Percentiles rank a stretch among this genome's conserved stretches.
Conservation (phyloP, 23 tunicate genomes). For the Trididemnum nubilum region DNA sequence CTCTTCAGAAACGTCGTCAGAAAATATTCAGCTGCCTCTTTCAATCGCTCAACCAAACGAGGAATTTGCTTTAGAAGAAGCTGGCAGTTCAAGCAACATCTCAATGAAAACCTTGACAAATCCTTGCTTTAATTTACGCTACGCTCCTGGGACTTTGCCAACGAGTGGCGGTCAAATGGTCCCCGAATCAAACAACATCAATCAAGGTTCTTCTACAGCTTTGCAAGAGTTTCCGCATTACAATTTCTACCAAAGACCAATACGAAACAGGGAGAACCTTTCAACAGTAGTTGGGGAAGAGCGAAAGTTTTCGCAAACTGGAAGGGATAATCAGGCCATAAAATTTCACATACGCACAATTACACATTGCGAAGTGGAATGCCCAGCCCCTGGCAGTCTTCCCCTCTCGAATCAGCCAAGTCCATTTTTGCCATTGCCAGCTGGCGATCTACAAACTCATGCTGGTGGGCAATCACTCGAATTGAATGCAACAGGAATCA, state of each 20-base stretch:
- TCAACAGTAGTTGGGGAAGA: not conserved
- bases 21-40: no score
- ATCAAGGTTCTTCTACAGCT: not conserved
- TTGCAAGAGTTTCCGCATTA: no score
- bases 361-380: constrained; percentile 54
- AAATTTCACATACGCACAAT: constrained; percentile 56
- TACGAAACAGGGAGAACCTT: no score
- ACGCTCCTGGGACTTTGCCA: no score
- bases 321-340: constrained; percentile 13
- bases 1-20: no score
- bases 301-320: not conserved
- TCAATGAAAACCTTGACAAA: no score
- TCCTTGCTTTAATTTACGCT: no score
- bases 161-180: no score
- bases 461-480: not conserved
- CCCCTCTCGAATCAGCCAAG: not conserved
- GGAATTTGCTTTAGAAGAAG: no score
- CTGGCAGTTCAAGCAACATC: no score
- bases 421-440: not conserved
- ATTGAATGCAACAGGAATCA: not conserved
- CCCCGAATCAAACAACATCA: constrained; percentile 1
- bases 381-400: constrained; percentile 16
- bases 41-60: no score
- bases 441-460: not conserved
- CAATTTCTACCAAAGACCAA: no score